Evolutionary conservation across 2,888 invertebrate species (phyloP), one percentile per base, ranked within the genome.

Genomic region (Apotomis turbidana): DNA sequence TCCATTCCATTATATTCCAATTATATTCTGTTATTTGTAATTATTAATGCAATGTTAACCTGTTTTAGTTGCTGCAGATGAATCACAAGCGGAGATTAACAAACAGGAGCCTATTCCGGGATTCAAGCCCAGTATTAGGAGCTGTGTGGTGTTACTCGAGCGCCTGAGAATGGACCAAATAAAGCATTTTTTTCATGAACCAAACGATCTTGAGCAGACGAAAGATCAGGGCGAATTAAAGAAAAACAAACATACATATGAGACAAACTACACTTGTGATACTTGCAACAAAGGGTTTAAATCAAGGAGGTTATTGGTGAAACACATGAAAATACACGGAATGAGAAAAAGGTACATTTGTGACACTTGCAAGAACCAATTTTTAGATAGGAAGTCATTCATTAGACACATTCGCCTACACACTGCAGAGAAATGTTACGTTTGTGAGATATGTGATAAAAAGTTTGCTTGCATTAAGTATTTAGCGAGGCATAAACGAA

Each of bases 71-170:
- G 13, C 3, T 13, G 41, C 13, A 12, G 36, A 13, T 44, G 10
- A 4, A 8, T 54, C 8, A 9, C 9, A 8, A 5, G 1, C 52
- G 36, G 38, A 52, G 38, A 52, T 0, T 54, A 41, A 52, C 63
- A 38, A 62, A 13, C 51, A 38, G n/a, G 63, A 60, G 8, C 49
- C 27, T 27, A 27, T 27, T 27, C 27, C 27, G 27, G 27, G 27
- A 27, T 27, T 27, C 1, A 27, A 0, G 2, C 27, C 27, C 27
- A 27, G 27, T 0, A 27, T 27, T 27, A 27, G 27, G 12, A 54
- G 55, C 54, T 64, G 64, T 27, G 41, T 41, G 15, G 44, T 64
- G 0, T 44, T 3, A 44, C 64, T 64, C n/a, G 54, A 64, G n/a
- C 44, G 54, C 3, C 15, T 55, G 1, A 12, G 2, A 2, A 27